Evolutionary conservation across 2,113 vertebrate species (phyloP), one percentile per base, ranked within the genome.

Genomic region (human (Homo sapiens)): DNA sequence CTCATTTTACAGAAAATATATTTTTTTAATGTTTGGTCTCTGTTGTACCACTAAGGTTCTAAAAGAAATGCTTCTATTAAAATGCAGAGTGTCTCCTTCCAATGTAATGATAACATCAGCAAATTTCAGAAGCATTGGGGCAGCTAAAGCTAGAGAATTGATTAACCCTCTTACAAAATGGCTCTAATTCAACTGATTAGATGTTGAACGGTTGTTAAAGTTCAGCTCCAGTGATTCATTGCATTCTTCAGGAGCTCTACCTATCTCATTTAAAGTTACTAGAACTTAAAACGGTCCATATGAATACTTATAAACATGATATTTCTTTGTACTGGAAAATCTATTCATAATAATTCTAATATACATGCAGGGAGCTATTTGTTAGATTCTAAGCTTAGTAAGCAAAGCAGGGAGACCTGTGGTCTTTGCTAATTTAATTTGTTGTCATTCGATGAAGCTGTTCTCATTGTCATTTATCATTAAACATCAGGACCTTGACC

Each of bases 51-150:
- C 52, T 97, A 97, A 97, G 87, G 90, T 96, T 89, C 97, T 97
- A 96, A 52, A 91, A 98, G 93, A 98, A 98, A 98, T 0, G 22
- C 9, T 94, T 95, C 97, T 98, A 98, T 99, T 99, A 98, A 98
- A 98, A 99, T 98, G 97, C 97, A 94, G 94, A 98, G 95, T 97
- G 85, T 98, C 97, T 98, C 89, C 97, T 97, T 98, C 32, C 55
- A 95, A 98, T 96, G 98, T 98, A 98, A 98, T 98, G 98, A 99
- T 98, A 99, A 98, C 96, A 99, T 99, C 98, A 99, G 98, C 98
- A 98, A 98, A 98, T 98, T 99, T 99, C 94, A 97, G 95, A 98
- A 98, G 97, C 97, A 94, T 45, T 97, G 98, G 98, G 97, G 98
- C 97, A 98, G 97, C 96, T 98, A 98, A 98, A 98, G 97, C 94